Evolutionary conservation across 2,888 invertebrate genomes (phyloP), one percentile per base, ranked within the genome.

Genomic region (Campoletis raptor): DNA sequence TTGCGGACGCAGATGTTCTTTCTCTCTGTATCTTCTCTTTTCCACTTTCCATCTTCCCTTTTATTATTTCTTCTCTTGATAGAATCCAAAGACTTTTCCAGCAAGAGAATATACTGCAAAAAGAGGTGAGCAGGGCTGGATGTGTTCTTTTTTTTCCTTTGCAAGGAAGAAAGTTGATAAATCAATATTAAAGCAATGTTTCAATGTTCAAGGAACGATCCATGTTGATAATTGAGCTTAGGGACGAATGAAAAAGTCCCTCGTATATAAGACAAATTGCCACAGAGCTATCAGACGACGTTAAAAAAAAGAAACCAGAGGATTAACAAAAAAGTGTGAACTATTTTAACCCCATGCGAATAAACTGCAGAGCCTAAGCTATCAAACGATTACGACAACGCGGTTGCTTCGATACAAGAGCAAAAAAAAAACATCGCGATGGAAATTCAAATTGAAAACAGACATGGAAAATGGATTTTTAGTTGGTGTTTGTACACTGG

Each of bases 111-210:
- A 24, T 66, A 12, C 64, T 15, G 15, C 36, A 42, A 67, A 37
- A 15, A 48, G 21, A 21, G 24, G 30, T 54, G 52, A 24, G 6
- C 57, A 48, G n/a, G 52, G 45, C 66, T 57, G 73, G 45, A 67
- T 2, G 30, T 30, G 30, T 30, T 30, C 3, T 30, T 30, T 64
- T 37, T 67, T 45, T 66, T 66, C 21, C 21, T n/a, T 30, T 9
- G 24, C 30, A 24, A 61, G 15, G 6, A 36, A 36, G 48, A 5
- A 21, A 57, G 24, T 66, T 67, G 67, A 85, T 78, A 82, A 85
- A 81, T 54, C 78, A 69, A 48, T 42, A 42, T 36, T 2, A 81
- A 69, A 77, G 52, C 67, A 73, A 85, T 61, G 24, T 76, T 81
- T 81, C 36, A 66, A 42, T 66, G 48, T 30, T 36, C 12, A 78